phyloP scores from a whole-genome alignment of 1,140 invertebrate species.

The Andrena cerasifolii region DNA sequence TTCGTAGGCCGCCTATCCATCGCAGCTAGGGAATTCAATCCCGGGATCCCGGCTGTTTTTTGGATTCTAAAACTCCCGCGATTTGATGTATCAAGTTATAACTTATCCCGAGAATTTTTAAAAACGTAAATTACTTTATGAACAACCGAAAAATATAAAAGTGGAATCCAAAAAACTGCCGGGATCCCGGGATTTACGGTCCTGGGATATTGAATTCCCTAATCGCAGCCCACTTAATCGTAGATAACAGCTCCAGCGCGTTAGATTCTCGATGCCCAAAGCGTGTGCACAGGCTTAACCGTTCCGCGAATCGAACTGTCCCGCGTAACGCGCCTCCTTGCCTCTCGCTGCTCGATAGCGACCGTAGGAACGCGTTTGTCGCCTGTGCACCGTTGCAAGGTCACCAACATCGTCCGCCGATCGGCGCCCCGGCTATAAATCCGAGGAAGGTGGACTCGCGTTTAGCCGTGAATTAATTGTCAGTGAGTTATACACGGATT shows the following conservation, averaged over 20 bases:
- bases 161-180: no score
- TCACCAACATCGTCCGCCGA: slow-evolving; percentile 29
- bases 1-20: no score
- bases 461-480: slow-evolving; percentile 54
- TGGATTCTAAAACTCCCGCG: no score
- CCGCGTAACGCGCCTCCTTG: not conserved
- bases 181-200: no score
- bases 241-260: not conserved
- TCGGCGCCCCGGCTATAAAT: slow-evolving; percentile 46
- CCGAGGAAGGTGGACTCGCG: slow-evolving; percentile 31
- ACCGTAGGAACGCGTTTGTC: slow-evolving; percentile 14
- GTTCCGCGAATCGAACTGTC: not conserved
- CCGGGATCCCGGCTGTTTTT: no score
- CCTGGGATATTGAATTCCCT: no score
- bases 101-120: no score
- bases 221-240: not conserved
- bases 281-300: not conserved
- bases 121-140: no score
- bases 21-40: no score
- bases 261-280: not conserved
- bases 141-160: no score
- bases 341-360: not conserved
- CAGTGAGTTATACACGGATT: slow-evolving; percentile 17
- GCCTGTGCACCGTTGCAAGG: slow-evolving; percentile 32
- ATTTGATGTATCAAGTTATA: no score